Evolutionary conservation across 2,888 invertebrate genomes (phyloP).

Genomic region (Microdon myrmicae): DNA sequence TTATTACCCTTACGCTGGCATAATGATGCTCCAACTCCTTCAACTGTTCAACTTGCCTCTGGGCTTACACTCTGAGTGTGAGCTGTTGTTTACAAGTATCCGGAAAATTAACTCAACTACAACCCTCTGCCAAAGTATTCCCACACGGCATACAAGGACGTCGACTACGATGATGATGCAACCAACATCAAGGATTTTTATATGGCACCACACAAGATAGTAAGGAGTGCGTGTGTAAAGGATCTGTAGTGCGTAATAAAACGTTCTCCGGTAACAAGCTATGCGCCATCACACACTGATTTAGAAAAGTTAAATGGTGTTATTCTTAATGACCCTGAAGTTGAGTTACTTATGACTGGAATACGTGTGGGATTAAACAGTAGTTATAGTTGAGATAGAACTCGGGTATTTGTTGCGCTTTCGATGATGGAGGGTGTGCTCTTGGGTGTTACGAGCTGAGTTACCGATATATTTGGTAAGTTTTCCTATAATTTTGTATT

Average conservation of each 20-base stretch:
- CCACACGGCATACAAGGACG: background rate
- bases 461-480: too few relatives aligned
- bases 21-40: constrained; percentile 44
- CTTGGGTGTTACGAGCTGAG: too few relatives aligned
- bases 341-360: constrained; percentile 11
- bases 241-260: constrained; percentile 31
- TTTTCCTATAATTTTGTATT: too few relatives aligned
- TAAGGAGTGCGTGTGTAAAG: constrained; percentile 37
- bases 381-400: too few relatives aligned
- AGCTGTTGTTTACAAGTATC: constrained; percentile 45
- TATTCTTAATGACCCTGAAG: constrained; percentile 17
- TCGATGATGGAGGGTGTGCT: too few relatives aligned
- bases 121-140: constrained; percentile 2
- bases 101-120: constrained; percentile 35
- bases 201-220: background rate
- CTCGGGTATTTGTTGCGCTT: too few relatives aligned
- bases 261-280: constrained; percentile 35
- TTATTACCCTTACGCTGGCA: constrained; percentile 41
- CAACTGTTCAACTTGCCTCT: constrained; percentile 33
- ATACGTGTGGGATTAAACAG: too few relatives aligned
- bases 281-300: constrained; percentile 27
- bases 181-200: constrained; percentile 3
- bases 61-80: constrained; percentile 22
- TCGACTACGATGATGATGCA: constrained; percentile 12
- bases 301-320: constrained; percentile 29